phyloP scores from a whole-genome alignment of 1,140 invertebrate genomes.

The Phocides pigmalion region DNA sequence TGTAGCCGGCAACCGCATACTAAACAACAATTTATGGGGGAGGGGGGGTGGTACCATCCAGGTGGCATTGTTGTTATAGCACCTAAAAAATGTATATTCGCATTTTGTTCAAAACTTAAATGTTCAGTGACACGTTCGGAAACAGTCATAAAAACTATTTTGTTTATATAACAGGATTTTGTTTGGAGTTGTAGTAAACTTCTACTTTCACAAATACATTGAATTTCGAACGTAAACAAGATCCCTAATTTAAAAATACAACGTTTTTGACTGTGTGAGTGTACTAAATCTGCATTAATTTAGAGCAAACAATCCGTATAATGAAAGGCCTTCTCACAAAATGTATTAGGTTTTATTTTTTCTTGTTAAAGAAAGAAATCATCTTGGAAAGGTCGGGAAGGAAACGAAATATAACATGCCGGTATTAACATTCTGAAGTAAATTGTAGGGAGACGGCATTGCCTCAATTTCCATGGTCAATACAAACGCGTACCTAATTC shows the following conservation, averaged over 20 bases:
- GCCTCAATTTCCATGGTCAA: constrained; percentile 21
- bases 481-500: constrained; percentile 13
- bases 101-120: too few species aligned
- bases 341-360: constrained; percentile 34
- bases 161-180: too few species aligned
- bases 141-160: too few species aligned
- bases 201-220: too few species aligned
- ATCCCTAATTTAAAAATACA: neutral
- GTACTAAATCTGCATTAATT: constrained; percentile 24
- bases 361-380: constrained; percentile 24
- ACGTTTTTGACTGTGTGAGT: neutral
- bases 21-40: too few species aligned
- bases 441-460: constrained; percentile 10
- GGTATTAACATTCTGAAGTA: constrained; percentile 20
- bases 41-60: too few species aligned
- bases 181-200: too few species aligned
- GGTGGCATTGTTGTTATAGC: too few species aligned
- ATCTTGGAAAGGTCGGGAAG: constrained; percentile 12
- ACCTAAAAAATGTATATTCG: too few species aligned
- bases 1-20: too few species aligned
- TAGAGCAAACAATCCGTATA: constrained; percentile 29
- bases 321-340: constrained; percentile 12
- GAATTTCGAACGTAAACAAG: too few species aligned
- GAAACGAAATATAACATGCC: constrained; percentile 23
- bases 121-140: too few species aligned